Evolutionary conservation across 1,140 invertebrate species (phyloP).

Genomic region (Polypedilum pembai): DNA sequence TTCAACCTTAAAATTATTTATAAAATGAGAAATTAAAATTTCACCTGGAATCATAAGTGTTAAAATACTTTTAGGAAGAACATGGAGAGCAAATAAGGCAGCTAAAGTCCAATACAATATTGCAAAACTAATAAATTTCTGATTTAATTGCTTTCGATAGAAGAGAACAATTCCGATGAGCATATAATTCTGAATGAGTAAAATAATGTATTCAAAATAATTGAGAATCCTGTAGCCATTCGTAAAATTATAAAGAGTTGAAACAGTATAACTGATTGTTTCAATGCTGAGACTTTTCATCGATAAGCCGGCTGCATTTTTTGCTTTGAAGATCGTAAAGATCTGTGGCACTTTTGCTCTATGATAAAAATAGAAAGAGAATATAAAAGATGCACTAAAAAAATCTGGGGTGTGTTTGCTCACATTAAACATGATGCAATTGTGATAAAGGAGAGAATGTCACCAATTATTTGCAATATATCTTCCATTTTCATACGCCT

Average conservation of each 20-base stretch:
- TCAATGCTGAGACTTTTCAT: conserved; percentile 4
- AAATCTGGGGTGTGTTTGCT: background rate
- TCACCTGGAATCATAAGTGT: conserved; percentile 54
- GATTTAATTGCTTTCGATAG: conserved; percentile 50
- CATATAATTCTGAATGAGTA: conserved; percentile 56
- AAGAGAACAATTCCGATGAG: conserved; percentile 55
- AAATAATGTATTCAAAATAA: conserved; percentile 62
- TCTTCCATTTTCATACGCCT: background rate
- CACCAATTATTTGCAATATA: background rate
- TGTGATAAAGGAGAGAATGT: background rate
- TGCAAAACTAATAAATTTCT: conserved; percentile 43
- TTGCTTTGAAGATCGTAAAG: conserved; percentile 48
- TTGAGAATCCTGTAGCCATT: conserved; percentile 56
- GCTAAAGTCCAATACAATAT: conserved; percentile 47
- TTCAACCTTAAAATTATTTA: no score
- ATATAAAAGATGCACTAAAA: background rate
- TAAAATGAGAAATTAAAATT: no score
- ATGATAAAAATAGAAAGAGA: background rate
- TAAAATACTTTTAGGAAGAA: conserved; percentile 51
- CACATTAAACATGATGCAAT: conserved; percentile 12
- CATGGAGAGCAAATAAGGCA: conserved; percentile 46
- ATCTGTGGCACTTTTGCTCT: conserved; percentile 57
- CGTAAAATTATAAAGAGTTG: conserved; percentile 58
- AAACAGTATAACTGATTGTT: conserved; percentile 53
- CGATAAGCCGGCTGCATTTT: conserved; percentile 52